phyloP scores from a whole-genome alignment of 2,888 invertebrate genomes.

The Lepidonotus clava region DNA sequence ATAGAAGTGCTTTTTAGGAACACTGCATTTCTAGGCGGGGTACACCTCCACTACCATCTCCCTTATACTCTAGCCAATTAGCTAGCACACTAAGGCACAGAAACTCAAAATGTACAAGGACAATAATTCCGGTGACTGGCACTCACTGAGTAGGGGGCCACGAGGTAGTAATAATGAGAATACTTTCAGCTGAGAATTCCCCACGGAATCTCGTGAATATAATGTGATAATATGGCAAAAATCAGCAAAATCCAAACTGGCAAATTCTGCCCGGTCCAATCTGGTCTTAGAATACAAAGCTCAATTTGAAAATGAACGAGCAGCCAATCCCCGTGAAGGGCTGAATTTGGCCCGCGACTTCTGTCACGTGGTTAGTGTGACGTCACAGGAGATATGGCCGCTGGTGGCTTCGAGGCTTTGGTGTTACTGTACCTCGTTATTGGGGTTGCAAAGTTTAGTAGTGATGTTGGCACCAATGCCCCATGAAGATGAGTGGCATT shows the following conservation, averaged over 20 bases:
- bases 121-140: slow-evolving; percentile 46
- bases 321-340: slow-evolving; percentile 30
- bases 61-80: neutral
- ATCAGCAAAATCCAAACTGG: slow-evolving; percentile 36
- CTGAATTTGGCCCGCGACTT: slow-evolving; percentile 29
- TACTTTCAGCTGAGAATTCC: too few species aligned
- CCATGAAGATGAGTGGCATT: slow-evolving; percentile 68
- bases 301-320: slow-evolving; percentile 28
- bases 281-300: slow-evolving; percentile 26
- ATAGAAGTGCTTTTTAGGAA: neutral
- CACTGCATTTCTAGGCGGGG: neutral
- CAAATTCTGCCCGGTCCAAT: slow-evolving; percentile 45
- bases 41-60: slow-evolving; percentile 23
- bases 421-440: slow-evolving; percentile 78
- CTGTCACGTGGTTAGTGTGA: slow-evolving; percentile 52
- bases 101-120: slow-evolving; percentile 33
- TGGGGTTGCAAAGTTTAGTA: slow-evolving; percentile 81
- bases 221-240: slow-evolving; percentile 1
- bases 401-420: slow-evolving; percentile 11
- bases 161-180: neutral
- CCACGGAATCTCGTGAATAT: too few species aligned
- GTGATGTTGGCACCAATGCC: slow-evolving; percentile 81
- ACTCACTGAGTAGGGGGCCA: neutral
- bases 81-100: slow-evolving; percentile 40
- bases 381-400: slow-evolving; percentile 40